Base-by-base conservation (phyloP, 2,797 vertebrate species). In the Oreonectes daqikongensis region DNA sequence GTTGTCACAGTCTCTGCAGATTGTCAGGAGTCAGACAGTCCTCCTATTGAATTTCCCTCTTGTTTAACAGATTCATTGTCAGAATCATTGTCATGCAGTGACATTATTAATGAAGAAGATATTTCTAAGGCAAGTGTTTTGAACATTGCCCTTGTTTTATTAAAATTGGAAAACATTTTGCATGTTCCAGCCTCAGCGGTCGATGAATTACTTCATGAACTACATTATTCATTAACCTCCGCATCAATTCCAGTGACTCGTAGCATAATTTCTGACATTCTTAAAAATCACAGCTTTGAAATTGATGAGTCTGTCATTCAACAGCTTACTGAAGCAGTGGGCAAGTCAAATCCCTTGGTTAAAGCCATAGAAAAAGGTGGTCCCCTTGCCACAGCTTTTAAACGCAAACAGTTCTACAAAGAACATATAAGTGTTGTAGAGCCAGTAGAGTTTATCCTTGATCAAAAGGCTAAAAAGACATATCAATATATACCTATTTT, bases 141-240 rank as follows among this genome's bases (percentile, higher is more conserved):
- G 4, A 67, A 30, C n/a, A 48, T 67, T 67, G 64, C 64, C 24
- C 64, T 48, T 67, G 64, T 71, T 40, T 71, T 71, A 26, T 57
- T 71, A 18, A 53, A 59, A 8, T 55, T 53, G 22, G 15, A 38
- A 55, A 55, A 70, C 32, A 57, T 57, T 70, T 70, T 70, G 68
- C 68, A 70, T 55, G 68, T 24, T 22, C 28, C n/a, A 70, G 68
- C 32, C 68, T 28, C 24, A 5, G 42, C 42, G 0, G 42, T 48
- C 26, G 20, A 70, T 57, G 32, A 57, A 26, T 70, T 70, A 53
- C 28, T 66, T 42, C 50, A 57, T 10, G 50, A 57, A 70, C 32
- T 53, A 12, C 50, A 70, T 38, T 70, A 70, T 70, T 57, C 15
- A 70, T 40, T 57, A 57, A 35, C 48, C 7, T 42, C 30, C 10